Base-by-base conservation (phyloP, 2,888 invertebrate species). In the Anaspis maculata region DNA sequence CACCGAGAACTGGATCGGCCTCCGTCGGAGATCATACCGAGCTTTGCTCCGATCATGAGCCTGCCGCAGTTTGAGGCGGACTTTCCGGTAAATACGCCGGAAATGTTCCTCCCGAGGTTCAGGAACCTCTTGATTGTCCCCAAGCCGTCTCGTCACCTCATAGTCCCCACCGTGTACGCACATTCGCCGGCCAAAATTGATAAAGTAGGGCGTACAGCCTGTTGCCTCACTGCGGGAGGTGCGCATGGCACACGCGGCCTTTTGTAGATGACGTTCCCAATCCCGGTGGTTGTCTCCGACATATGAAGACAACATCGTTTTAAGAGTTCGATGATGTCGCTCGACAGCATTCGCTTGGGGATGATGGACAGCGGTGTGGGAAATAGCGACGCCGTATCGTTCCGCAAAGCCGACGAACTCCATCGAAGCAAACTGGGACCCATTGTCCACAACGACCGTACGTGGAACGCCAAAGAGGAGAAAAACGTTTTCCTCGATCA, bases 361-460 rank as follows among this genome's bases (percentile, higher is more conserved):
- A 19, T 5, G 9, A 9, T 19, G 9, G 19, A 6, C 5, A 5
- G 19, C 5, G 9, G 5, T 19, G 9, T 6, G 19, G 9, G 9
- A 6, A 19, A 19, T 19, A 6, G 5, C 9, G 5, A 33, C 25
- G 6, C 37, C 38, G 3, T 42, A 15, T 19, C 36, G 39, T 23
- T 30, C 25, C 6, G 28, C 21, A 6, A 42, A 9, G 2, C 34
- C 30, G 32, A 34, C 34, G 15, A 41, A 38, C n/a, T 24, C 13
- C 12, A 33, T 16, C 3, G 32, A 28, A 9, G 27, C 16, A 19
- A 39, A 43, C 30, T 42, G 45, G 2, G 27, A 14, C 15, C 44
- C 42, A 32, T 47, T 49, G 26, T 46, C 46, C 23, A 32, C 37
- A n/a, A 45, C 35, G 12, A 48, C 23, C 9, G 42, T 15, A 15